Conservation (phyloP, 2,797 vertebrate genomes). For the Sus cebifrons region DNA sequence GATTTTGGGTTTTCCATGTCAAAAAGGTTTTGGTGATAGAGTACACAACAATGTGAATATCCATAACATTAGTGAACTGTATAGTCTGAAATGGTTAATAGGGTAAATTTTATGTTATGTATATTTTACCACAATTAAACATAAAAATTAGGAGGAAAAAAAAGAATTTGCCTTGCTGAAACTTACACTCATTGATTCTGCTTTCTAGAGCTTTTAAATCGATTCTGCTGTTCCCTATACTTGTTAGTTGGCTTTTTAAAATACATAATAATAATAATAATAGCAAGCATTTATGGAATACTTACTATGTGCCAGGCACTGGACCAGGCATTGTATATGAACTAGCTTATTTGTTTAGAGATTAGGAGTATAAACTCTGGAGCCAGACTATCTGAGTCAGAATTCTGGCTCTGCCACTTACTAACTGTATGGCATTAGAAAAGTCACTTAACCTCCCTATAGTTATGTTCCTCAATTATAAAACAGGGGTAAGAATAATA, state of each 20-base stretch:
- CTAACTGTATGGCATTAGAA: not conserved
- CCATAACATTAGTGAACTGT: no score
- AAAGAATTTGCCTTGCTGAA: not conserved
- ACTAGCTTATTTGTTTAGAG: conserved; percentile 29
- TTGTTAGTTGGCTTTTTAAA: not conserved
- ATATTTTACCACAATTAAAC: no score
- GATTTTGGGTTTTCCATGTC: no score
- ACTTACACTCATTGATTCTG: not conserved
- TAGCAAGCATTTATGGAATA: not conserved
- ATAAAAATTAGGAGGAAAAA: no score
- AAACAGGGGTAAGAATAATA: not conserved
- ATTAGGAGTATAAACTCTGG: conserved; percentile 3
- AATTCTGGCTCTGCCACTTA: not conserved
- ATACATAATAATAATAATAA: conserved; percentile 6
- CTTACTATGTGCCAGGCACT: not conserved
- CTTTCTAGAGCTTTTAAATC: conserved; percentile 41
- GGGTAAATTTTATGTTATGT: no score
- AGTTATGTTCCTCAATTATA: conserved; percentile 22
- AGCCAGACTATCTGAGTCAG: conserved; percentile 15
- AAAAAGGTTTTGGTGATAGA: no score
- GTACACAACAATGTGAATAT: no score
- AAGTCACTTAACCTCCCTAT: conserved; percentile 15
- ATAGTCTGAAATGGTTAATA: no score
- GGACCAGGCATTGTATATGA: conserved; percentile 33
- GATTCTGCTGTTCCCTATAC: not conserved